Evolutionary conservation across 2,113 vertebrate species (phyloP).

Genomic region (Dasypus novemcinctus): DNA sequence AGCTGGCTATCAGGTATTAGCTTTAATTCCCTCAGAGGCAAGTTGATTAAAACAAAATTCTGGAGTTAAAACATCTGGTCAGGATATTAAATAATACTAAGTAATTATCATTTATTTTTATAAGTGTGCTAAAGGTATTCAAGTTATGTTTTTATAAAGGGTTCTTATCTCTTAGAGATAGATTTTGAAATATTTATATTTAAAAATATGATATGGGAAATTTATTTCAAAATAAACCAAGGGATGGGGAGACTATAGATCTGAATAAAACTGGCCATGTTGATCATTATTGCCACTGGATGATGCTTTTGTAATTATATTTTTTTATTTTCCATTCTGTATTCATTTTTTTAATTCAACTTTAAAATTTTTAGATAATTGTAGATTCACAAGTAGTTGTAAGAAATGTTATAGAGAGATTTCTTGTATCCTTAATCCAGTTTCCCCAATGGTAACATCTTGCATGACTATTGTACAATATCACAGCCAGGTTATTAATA

Average conservation of each 20-base stretch:
- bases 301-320: background rate
- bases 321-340: background rate
- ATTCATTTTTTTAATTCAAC: constrained; percentile 32
- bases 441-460: background rate
- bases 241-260: background rate
- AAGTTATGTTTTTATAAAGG: constrained; percentile 34
- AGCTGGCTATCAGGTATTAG: background rate
- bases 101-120: constrained; percentile 41
- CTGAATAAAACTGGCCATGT: background rate
- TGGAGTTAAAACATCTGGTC: constrained; percentile 52
- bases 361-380: constrained; percentile 22
- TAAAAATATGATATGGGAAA: constrained; percentile 16
- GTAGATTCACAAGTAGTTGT: background rate
- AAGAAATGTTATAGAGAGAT: constrained; percentile 8
- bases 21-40: background rate
- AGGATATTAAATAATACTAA: constrained; percentile 47
- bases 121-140: background rate
- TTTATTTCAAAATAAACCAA: constrained; percentile 48
- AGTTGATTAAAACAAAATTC: constrained; percentile 31
- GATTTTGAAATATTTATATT: background rate
- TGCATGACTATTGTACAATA: background rate
- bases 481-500: constrained; percentile 50
- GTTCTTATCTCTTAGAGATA: constrained; percentile 32
- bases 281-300: constrained; percentile 47
- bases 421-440: background rate